A percentile compares a stretch with the other conserved stretches of the same genome.
Conservation (phyloP, 1,140 invertebrate species). For the Caenorhabditis tropicalis region DNA sequence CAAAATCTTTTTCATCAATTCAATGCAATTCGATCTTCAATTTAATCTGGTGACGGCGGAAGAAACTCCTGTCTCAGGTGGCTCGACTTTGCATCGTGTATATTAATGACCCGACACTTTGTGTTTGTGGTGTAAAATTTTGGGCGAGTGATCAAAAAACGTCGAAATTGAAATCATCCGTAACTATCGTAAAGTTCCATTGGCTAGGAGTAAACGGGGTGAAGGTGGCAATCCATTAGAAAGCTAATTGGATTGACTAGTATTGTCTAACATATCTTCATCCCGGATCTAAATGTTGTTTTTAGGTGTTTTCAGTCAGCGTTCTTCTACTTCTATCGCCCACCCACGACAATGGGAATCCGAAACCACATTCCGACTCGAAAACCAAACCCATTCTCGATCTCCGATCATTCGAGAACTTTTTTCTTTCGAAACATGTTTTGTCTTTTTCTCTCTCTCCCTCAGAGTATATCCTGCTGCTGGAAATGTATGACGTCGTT, state of each 20-base stretch:
- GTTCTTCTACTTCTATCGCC: conserved; percentile 3
- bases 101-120: conserved; percentile 32
- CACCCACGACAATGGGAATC: conserved; percentile 30
- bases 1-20: background rate
- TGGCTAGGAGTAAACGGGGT: background rate
- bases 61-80: background rate
- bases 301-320: conserved; percentile 9
- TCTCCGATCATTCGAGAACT: background rate
- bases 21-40: background rate
- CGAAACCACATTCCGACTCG: conserved; percentile 14
- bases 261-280: background rate
- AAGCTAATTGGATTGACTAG: background rate
- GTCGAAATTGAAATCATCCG: background rate
- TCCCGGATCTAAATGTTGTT: conserved; percentile 8
- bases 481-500: background rate
- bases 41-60: background rate
- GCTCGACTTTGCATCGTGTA: background rate
- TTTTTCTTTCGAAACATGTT: conserved; percentile 9
- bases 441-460: background rate
- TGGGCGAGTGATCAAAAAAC: conserved; percentile 5
- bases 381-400: conserved; percentile 31
- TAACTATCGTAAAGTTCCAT: background rate
- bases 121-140: conserved; percentile 25
- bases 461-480: background rate
- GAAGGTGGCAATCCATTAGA: conserved; percentile 16